Base-by-base conservation (phyloP, 2,888 invertebrate genomes). In the Steinernema carpocapsae region DNA sequence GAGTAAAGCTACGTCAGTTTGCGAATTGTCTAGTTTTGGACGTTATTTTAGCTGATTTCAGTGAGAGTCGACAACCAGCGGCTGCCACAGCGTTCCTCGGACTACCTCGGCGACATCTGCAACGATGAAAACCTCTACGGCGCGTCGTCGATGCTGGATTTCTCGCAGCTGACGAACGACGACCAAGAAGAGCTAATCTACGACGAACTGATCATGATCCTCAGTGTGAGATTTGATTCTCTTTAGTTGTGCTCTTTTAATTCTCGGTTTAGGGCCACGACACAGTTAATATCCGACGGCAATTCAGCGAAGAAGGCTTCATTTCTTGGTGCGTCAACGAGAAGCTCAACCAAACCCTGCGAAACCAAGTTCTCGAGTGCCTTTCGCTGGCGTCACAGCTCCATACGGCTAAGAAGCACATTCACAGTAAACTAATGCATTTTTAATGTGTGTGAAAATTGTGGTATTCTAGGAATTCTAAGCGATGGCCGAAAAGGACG, bases 91-190 rank as follows among this genome's bases (percentile, higher is more conserved):
- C 56, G 56, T 14, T 56, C 56, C 12, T 26, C 56, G 14, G 56
- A 56, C 22, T 22, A 56, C 56, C 26, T 56, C 56, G 10, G 24
- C 56, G 56, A 22, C 12, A 14, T 26, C 56, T 19, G 26, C 26
- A 56, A 56, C 26, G 56, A 56, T 24, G 56, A 56, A 26, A 56
- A 56, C 56, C 26, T 56, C 26, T 56, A 26, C 26, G 56, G 56
- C 12, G 6, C 56, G 24, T 22, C 56, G 24, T 26, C 56, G 3
- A 56, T 56, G 56, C 26, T 56, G 6, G 56, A 56, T 26, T 56
- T 56, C 26, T 56, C 56, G 56, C 56, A 26, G 17, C 26, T 56
- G 56, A 26, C 56, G 26, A 22, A 56, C 4, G 56, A 56, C 22
- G 56, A 56, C 6, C 56, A 56, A 26, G 56, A 56, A 56, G 14